phyloP scores from a whole-genome alignment of 2,113 vertebrate genomes.

The Hemichromis elongatus region DNA sequence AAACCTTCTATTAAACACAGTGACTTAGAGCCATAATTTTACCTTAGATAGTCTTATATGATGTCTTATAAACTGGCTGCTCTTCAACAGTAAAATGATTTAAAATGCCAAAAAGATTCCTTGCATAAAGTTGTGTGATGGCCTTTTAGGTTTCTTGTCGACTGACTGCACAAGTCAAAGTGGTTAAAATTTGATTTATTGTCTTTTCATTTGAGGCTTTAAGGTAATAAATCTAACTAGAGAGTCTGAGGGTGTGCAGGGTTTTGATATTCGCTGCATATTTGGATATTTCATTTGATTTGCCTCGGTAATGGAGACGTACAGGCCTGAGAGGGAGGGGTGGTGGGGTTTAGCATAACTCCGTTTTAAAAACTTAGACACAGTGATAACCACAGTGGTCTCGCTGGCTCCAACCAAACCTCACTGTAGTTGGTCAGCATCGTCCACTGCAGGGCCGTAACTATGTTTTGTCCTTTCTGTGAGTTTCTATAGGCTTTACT shows the following conservation, averaged over 20 bases:
- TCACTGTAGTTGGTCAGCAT: constrained; percentile 17
- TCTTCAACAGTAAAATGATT: background rate
- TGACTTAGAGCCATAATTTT: background rate
- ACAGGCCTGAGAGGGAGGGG: background rate
- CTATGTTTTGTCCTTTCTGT: background rate
- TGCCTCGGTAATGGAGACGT: background rate
- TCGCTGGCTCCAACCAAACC: constrained; percentile 48
- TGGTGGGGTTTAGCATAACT: background rate
- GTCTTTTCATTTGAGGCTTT: constrained; percentile 24
- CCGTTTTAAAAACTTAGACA: constrained; percentile 58
- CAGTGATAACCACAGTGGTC: constrained; percentile 40
- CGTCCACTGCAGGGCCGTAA: constrained; percentile 21
- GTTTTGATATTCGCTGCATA: background rate
- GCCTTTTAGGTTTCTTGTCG: background rate
- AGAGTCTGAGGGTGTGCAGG: background rate
- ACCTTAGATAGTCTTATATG: background rate
- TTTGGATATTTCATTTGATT: constrained; percentile 21
- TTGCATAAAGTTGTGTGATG: background rate
- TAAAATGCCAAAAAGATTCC: background rate
- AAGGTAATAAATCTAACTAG: background rate
- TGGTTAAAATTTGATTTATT: background rate
- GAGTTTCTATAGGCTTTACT: background rate
- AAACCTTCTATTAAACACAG: background rate
- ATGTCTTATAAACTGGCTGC: background rate
- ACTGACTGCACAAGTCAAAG: background rate